Base-by-base conservation (phyloP, 2,797 vertebrate genomes). In the Jordanella pulchra region DNA sequence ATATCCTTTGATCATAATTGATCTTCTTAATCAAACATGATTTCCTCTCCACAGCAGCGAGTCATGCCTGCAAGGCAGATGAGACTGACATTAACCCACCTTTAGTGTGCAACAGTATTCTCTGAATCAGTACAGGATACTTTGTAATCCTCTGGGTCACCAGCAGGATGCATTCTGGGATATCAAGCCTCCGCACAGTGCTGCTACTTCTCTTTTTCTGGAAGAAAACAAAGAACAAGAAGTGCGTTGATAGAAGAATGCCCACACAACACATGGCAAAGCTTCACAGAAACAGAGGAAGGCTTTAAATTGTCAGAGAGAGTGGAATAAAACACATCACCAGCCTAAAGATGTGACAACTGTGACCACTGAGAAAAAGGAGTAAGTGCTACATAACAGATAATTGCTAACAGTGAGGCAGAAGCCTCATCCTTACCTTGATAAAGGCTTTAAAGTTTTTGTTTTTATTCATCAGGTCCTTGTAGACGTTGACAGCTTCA, bases 111-210 rank as follows among this genome's bases (percentile, higher is more conserved):
- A 96, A 97, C 51, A 98, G 87, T 84, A 99, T 95, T 81, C 97
- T 96, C 72, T 98, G 97, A 72, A 99, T 92, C 76, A 99, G 86
- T 69, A 99, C 97, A 0, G 98, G 97, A 85, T 99, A 99, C 89
- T 99, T 99, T 42, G 98, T 99, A 89, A 99, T 98, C 83, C 98
- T 95, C 91, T 99, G 98, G 7, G 98, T 99, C 67, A 99, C 97
- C 68, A 99, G 90, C 84, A 99, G 87, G 79, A 99, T 97, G 90
- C 97, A 99, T 83, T 99, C 98, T 13, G 97, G 97, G 88, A 99
- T 96, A 32, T 97, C 95, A 35, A 99, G 94, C n/a, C 98, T 93
- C 51, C 97, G 94, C 71, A 99, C 97, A 7, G 98, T 86, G 1
- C 96, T 93, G 82, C 97, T 96, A 84, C 96, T 97, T 97, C 98